Evolutionary conservation across 1,140 invertebrate species (phyloP), one percentile per base, ranked within the genome.

Genomic region (Hycleus cichorii): DNA sequence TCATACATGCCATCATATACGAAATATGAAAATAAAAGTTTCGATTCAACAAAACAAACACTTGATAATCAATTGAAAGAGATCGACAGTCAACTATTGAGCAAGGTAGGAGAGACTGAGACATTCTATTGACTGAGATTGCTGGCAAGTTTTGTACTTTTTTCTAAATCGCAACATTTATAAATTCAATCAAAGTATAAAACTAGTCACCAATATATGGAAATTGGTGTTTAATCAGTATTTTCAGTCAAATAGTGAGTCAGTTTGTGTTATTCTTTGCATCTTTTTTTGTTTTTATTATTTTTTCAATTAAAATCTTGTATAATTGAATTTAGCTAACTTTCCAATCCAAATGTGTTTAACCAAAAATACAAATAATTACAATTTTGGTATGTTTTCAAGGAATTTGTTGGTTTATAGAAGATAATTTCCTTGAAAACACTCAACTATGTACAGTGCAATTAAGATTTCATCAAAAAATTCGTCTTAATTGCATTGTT

Each of bases 11-110:
- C 69, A 1, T 77, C 75, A 48, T 81, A 80, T 59, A 66, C 58
- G 40, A 80, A 81, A 62, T 81, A 79, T 66, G 75, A 80, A 59
- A 81, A 80, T 62, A 79, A 81, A 58, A 85, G 83, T 65, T 88
- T 87, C 71, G 84, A 88, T 71, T 83, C 83, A 70, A 84, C 84
- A 9, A 86, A 84, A 65, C 85, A 88, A 67, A 87, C 86, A 47
- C 78, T 91, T 55, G 88, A 90, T 69, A 86, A 89, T 75, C 87
- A 90, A 74, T 75, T 91, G 53, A 90, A 90, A 75, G 87, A 90
- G 74, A 80, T 91, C 59, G 88, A 90, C 68, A 83, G 82, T 57
- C 84, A 86, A 65, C 77, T 86, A 53, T 77, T 85, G 62, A 84
- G 82, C 75, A 87, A 87, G 83, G 84, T 87, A 83, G 76, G 78